phyloP scores from a whole-genome alignment of 2,888 invertebrate genomes.

The Parasteatoda lunata region DNA sequence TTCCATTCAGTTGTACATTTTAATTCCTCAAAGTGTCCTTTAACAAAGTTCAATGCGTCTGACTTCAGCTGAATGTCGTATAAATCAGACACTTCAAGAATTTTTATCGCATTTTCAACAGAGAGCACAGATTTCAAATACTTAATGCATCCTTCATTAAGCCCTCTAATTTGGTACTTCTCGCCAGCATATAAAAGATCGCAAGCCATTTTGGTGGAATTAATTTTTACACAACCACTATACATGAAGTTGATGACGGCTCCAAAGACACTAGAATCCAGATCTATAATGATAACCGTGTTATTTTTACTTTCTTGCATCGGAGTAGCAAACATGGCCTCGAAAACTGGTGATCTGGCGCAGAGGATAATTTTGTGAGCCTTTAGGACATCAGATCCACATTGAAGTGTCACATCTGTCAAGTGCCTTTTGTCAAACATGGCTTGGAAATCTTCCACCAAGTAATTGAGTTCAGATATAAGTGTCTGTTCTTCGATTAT shows the following conservation, averaged over 20 bases:
- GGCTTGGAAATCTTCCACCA: neutral
- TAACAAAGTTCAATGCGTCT: neutral
- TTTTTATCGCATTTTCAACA: neutral
- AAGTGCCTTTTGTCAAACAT: neutral
- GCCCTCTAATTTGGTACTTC: neutral
- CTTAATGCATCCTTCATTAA: neutral
- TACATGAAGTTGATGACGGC: constrained; percentile 2
- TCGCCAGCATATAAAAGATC: constrained; percentile 8
- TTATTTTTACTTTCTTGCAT: constrained; percentile 2
- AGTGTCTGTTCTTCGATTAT: too few species aligned
- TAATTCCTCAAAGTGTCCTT: neutral
- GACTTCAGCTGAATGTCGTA: neutral
- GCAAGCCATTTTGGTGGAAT: neutral
- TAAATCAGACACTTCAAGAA: neutral
- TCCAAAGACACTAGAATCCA: neutral
- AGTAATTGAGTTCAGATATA: neutral
- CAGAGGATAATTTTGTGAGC: constrained; percentile 16
- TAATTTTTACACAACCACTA: neutral
- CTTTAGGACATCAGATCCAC: neutral
- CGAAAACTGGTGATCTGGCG: constrained; percentile 13
- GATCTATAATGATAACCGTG: constrained; percentile 8
- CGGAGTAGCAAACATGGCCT: neutral
- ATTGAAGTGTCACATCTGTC: constrained; percentile 1
- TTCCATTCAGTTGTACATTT: neutral
- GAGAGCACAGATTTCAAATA: neutral